Evolutionary conservation across 2,888 invertebrate genomes (phyloP), one percentile per base, ranked within the genome.

Genomic region (Chymomyza caudatula): DNA sequence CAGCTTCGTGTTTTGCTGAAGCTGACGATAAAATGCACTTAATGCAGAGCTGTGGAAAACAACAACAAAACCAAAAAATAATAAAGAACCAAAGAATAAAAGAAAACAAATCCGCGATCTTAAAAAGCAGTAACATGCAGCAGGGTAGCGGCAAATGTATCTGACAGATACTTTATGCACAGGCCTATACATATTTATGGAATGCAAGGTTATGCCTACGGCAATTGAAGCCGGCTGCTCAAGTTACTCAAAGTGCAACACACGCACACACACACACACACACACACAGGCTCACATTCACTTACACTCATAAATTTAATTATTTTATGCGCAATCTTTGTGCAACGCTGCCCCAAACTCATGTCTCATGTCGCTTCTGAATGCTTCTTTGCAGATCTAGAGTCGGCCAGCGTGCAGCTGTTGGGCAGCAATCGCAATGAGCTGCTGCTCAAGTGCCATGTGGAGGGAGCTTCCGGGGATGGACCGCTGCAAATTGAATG

Each of bases 401-500:
- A 87, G 69, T 80, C 87, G 17, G 90, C 87, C n/a, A 71, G 65
- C 22, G 89, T 90, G 11, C 89, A 89, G 64, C 71, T 90, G 54
- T 44, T 89, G 66, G 85, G 83, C 64, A 86, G 79, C 67, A 87
- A 79, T 63, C 87, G 86, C 19, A 82, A 90, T 59, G 88, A 90
- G 76, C 77, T 90, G 56, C 72, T 84, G 49, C 86, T 91, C 43
- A 89, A 89, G 66, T 90, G 90, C 66, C 88, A 88, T 37, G 88
- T 90, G 47, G 88, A 89, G 22, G 88, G 89, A n/a, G 87, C 87
- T 63, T 86, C 88, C 0, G 87, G 87, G 25, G 82, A 88, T 60
- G 87, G 87, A 6, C 71, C 85, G 23, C 67, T 90, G 17, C 78
- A 88, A 71, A 86, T 89, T 49, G 90, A 90, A 81, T 90, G 90